Base-by-base conservation (phyloP, 2,113 vertebrate genomes). In the Leptocoma aspasia region DNA sequence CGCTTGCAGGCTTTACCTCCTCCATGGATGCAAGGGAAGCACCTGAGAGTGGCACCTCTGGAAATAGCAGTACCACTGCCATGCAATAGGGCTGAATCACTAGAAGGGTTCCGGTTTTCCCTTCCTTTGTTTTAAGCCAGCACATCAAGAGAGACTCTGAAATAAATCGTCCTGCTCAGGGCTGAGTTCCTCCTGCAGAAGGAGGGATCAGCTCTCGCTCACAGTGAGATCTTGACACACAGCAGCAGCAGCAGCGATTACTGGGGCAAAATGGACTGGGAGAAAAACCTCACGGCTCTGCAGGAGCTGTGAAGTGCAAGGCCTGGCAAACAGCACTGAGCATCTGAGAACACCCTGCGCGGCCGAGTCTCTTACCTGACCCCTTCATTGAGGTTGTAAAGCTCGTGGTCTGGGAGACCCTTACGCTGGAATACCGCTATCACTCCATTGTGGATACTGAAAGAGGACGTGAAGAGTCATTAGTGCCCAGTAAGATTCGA, bases 351-450 rank as follows among this genome's bases (percentile, higher is more conserved):
- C 13, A 31, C 5, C 14, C 21, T 9, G 13, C 0, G 1, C 0
- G 1, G 49, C 12, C 0, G 2, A 59, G 37, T 18, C 47, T 96
- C 99, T 98, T 86, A 99, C 99, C 99, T 98, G 96, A 99, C 99
- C 31, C 99, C 99, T 98, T 99, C 99, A n/a, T 99, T 99, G 95
- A 99, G 98, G 93, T 97, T 97, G 97, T 98, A 99, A 57, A 99
- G 99, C 77, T 99, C 99, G 52, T 99, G 99, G 93, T 99, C 99
- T 3, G 98, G 99, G 91, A 99, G 98, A 15, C 99, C 99, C 89
- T 99, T 99, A 75, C 96, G 98, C 97, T 99, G 99, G 98, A 99
- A 99, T 83, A 99, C 99, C 0, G 99, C 98, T 21, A 99, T 99
- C 85, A 99, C 99, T 52, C 99, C 99, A 78, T 98, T 99, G 91